Evolutionary conservation across 2,888 invertebrate species (phyloP).

Genomic region (Agrilus biguttatus): DNA sequence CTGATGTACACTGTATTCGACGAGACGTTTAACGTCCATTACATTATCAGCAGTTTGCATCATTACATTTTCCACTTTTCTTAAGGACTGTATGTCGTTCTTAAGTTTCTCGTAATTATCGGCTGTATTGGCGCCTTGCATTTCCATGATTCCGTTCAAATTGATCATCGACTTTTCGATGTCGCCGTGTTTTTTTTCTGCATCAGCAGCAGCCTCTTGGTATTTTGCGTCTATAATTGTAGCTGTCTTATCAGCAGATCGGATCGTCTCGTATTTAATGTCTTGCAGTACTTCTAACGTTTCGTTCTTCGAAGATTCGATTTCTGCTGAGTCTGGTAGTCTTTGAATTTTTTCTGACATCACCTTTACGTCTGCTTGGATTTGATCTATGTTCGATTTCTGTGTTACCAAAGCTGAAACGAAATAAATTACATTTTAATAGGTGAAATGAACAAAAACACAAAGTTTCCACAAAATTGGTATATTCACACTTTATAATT

Average conservation of each 20-base stretch:
- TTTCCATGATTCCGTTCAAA: slow-evolving; percentile 38
- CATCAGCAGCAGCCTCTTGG: slow-evolving; percentile 12
- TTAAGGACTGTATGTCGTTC: slow-evolving; percentile 43
- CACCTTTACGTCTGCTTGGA: slow-evolving; percentile 20
- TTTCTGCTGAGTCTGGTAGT: slow-evolving; percentile 36
- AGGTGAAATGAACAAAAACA: no score
- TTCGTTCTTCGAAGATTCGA: slow-evolving; percentile 44
- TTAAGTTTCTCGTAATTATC: slow-evolving; percentile 39
- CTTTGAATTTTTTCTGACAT: slow-evolving; percentile 17
- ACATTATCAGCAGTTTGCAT: slow-evolving; percentile 74
- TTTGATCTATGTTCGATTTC: slow-evolving; percentile 20
- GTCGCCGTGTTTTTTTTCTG: slow-evolving; percentile 17
- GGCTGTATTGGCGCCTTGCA: slow-evolving; percentile 40
- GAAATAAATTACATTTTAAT: background rate
- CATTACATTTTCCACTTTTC: slow-evolving; percentile 63
- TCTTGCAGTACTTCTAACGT: slow-evolving; percentile 44
- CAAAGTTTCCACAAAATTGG: no score
- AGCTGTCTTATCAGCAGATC: background rate
- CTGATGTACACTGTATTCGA: slow-evolving; percentile 75
- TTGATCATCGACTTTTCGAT: slow-evolving; percentile 18
- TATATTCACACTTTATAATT: no score
- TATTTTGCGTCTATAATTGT: slow-evolving; percentile 10
- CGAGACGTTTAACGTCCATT: slow-evolving; percentile 65
- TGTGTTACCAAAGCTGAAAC: slow-evolving; percentile 21
- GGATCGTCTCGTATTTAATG: slow-evolving; percentile 34